phyloP scores from a whole-genome alignment of 2,888 invertebrate genomes.

The Brachyptera putata region DNA sequence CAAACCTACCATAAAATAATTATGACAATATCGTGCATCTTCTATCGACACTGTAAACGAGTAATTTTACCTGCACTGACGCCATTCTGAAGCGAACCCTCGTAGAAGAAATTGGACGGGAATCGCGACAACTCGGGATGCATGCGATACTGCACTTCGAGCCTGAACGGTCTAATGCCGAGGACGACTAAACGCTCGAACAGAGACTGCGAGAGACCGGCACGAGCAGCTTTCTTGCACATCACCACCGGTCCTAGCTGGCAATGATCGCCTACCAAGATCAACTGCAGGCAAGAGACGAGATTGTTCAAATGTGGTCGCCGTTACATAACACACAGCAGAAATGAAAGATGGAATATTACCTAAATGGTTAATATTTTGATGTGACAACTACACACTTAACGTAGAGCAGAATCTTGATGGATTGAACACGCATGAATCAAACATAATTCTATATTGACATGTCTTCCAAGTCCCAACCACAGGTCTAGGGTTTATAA shows the following conservation, averaged over 20 bases:
- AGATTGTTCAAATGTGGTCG: neutral
- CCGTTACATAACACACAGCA: too few relatives aligned
- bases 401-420: too few relatives aligned
- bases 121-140: conserved; percentile 96
- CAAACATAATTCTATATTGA: too few relatives aligned
- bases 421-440: too few relatives aligned
- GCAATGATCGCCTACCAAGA: conserved; percentile 98
- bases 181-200: conserved; percentile 96
- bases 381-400: too few relatives aligned
- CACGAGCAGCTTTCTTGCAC: conserved; percentile 97
- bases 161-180: conserved; percentile 92
- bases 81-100: conserved; percentile 97
- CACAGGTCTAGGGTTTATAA: too few relatives aligned
- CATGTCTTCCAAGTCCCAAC: too few relatives aligned
- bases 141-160: conserved; percentile 99
- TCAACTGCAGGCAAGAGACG: conserved; percentile 52
- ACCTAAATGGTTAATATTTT: too few relatives aligned
- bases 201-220: conserved; percentile 93
- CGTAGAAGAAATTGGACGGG: conserved; percentile 99
- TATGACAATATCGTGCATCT: neutral
- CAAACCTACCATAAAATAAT: too few relatives aligned
- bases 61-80: conserved; percentile 70
- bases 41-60: too few relatives aligned
- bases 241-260: conserved; percentile 98
- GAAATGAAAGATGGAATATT: too few relatives aligned